Evolutionary conservation across 1,140 invertebrate genomes (phyloP), one percentile per base, ranked within the genome.

Genomic region (Onthophagus taurus): DNA sequence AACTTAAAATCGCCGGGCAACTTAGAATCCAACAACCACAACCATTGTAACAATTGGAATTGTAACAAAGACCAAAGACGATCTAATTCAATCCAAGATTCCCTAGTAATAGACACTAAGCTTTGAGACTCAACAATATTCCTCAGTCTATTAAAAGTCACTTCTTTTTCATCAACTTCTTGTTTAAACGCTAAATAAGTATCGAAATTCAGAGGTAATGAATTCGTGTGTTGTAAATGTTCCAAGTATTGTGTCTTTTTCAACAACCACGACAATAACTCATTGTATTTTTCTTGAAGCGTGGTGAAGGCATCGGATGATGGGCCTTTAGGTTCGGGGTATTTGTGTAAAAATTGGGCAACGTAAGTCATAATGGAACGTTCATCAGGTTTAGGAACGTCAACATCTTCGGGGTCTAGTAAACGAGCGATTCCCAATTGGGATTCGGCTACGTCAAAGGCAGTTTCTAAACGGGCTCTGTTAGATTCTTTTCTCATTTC

Each of bases 301-400:
- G 79, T 72, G 17, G 78, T 76, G 26, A 87, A 78, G 13, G 81
- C 78, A 53, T 85, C 81, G 4, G 71, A 70, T 47, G 73, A 74
- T 35, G 70, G 72, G 42, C 71, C 76, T 64, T 77, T 82, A 23
- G 84, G 83, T 67, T 89, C 86, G 13, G 86, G 85, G 67, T 93
- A 96, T 69, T 92, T 92, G 63, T 97, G 89, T 49, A 98, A 72
- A 68, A 98, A 99, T 71, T 98, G 93, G 24, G 96, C 93, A 30
- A 99, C 92, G 66, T 99, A 99, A 19, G 96, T 99, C 92, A 99
- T 98, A 50, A 99, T 90, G 21, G 92, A 97, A 66, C 93, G 90
- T 62, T 99, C 95, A 67, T 99, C 96, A 6, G 96, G 96, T 60
- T 89, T 87, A 11, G 88, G 82, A 9, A 97, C 92, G 70, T 98